Evolutionary conservation across 1,140 invertebrate genomes (phyloP), one percentile per base, ranked within the genome.

Genomic region (Sinella curviseta): DNA sequence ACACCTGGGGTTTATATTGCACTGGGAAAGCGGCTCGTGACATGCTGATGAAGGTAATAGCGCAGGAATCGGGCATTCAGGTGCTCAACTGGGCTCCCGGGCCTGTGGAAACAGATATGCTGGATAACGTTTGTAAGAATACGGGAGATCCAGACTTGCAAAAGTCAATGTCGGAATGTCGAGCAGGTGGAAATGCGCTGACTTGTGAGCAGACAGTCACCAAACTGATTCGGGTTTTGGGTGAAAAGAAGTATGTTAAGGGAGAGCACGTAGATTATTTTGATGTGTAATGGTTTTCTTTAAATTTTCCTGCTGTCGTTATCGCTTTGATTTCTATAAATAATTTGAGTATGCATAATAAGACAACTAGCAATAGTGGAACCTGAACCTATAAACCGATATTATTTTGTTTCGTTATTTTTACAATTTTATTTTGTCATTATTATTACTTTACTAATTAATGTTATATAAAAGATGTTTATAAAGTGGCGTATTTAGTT

Each of bases 41-140:
- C 85, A 94, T 97, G 91, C 95, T 93, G 85, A 97, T 98, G 84
- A 92, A 91, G 85, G 92, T 93, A 35, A 34, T 99, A 67, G 95
- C 95, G 12, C 86, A 90, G 34, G 97, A 99, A 88, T 90, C 91
- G 20, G 85, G 90, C 30, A 87, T 96, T 0, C 88, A 91, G 77
- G 92, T 98, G 14, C 86, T 99, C 1, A 97, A 93, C 87, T 99
- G 98, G 88, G 93, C 96, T 2, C 97, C 97, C 0, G 97, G 97
- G 31, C 95, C 96, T 1, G 93, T 98, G 1, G 90, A 95, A 81
- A 99, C 96, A 0, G 92, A 94, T 73, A 98, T 99, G 95, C 91
- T 93, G 54, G 85, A 91, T n/a, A 88, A 89, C 83, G 88, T 94
- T 31, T 87, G 91, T 39, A 87, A 89, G 3, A 87, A 90, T 67